A percentile compares a stretch with the other conserved stretches of the same genome.
These are phyloP conservation scores for Hyles vespertilio DNA, from an alignment of 1,140 invertebrate species.

Conservation along the genomic window DNA sequence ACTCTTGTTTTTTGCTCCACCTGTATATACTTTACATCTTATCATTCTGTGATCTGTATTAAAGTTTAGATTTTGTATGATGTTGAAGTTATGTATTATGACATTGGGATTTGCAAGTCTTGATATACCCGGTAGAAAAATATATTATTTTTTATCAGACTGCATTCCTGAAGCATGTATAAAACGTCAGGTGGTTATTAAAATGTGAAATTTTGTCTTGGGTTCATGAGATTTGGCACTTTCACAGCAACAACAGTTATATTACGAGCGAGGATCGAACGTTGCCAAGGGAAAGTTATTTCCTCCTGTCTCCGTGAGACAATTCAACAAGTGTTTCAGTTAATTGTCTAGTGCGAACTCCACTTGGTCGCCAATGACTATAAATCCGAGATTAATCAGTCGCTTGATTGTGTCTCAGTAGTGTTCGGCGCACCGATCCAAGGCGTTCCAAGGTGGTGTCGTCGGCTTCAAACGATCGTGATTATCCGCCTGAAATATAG, in stretches of 20 bases:
- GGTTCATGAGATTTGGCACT: slow-evolving; percentile 33
- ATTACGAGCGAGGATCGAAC: slow-evolving; percentile 23
- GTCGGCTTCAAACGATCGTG: too few relatives aligned
- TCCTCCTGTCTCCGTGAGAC: slow-evolving; percentile 36
- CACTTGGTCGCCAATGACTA: slow-evolving; percentile 44
- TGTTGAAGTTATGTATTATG: too few relatives aligned
- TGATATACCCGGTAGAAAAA: too few relatives aligned
- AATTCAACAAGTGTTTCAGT: slow-evolving; percentile 44
- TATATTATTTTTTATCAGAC: too few relatives aligned
- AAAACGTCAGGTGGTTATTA: background rate
- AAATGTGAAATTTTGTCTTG: background rate
- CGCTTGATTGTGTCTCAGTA: slow-evolving; percentile 22
- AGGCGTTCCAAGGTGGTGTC: background rate
- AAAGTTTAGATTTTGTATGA: too few relatives aligned
- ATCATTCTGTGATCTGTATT: too few relatives aligned
- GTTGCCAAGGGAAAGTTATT: slow-evolving; percentile 60
- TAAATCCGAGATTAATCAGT: slow-evolving; percentile 48
- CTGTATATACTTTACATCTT: too few relatives aligned
- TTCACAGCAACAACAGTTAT: slow-evolving; percentile 23
- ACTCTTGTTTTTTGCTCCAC: too few relatives aligned
- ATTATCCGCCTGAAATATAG: too few relatives aligned
- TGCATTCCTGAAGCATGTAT: too few relatives aligned
- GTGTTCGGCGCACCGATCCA: slow-evolving; percentile 6
- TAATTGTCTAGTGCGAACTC: slow-evolving; percentile 40
- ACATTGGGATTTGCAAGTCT: too few relatives aligned